These are phyloP conservation scores for Percina caprodes DNA, from an alignment of 2,113 vertebrate species.

Conservation along the genomic window DNA sequence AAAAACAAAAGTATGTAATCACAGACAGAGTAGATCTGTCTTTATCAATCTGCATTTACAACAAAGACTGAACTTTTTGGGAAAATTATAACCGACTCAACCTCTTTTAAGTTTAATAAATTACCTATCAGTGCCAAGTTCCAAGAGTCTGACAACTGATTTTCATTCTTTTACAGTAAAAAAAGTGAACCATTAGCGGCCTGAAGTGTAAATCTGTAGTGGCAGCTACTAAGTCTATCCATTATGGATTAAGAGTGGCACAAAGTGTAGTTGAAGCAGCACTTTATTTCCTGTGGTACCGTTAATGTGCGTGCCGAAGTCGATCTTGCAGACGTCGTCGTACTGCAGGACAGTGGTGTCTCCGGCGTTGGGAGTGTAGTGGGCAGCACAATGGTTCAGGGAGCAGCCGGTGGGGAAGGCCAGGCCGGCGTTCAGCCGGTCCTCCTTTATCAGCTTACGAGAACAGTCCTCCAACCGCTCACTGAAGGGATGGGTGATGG, in stretches of 20 bases:
- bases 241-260: not conserved
- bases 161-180: not conserved
- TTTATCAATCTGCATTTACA: not conserved
- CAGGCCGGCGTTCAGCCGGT: conserved; percentile 93
- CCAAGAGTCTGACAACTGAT: not conserved
- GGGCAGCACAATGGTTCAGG: conserved; percentile 98
- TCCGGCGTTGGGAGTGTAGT: conserved; percentile 99
- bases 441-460: conserved; percentile 96
- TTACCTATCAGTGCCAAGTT: not conserved
- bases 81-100: not conserved
- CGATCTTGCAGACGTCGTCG: conserved; percentile 99
- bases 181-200: not conserved
- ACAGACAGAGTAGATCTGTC: too few species aligned
- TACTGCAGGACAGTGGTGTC: conserved; percentile 97
- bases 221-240: not conserved
- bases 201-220: not conserved
- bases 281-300: conserved; percentile 77
- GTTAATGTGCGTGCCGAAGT: conserved; percentile 98
- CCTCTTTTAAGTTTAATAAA: not conserved
- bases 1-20: not conserved
- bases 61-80: not conserved
- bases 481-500: conserved; percentile 21
- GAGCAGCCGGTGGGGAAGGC: conserved; percentile 99
- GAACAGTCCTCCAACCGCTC: conserved; percentile 89
- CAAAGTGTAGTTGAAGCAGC: not conserved